Conservation (phyloP, 35 echinoderm and acorn worm genomes). For the Lytechinus pictus region DNA sequence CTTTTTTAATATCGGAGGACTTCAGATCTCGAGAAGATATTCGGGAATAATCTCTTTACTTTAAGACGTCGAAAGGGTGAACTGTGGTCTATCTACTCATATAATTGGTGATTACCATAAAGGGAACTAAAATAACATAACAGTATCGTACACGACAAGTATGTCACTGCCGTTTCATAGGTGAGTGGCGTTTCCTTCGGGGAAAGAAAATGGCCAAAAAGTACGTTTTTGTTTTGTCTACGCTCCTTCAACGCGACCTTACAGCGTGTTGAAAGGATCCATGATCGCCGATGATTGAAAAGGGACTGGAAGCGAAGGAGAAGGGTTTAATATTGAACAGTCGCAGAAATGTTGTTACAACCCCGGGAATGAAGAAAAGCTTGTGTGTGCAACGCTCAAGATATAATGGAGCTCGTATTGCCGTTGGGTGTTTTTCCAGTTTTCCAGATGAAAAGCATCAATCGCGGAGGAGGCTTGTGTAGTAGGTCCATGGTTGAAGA, state of each 20-base stretch:
- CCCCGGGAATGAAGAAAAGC: background rate
- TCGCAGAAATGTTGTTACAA: conserved; percentile 1
- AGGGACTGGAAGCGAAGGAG: background rate
- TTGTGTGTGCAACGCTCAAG: background rate
- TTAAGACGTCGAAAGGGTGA: no score
- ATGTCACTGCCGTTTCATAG: background rate
- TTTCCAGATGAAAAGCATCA: background rate
- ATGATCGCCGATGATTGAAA: background rate
- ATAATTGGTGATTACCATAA: no score
- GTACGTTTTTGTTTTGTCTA: background rate
- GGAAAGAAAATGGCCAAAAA: background rate
- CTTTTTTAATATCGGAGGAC: no score
- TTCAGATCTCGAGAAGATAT: no score
- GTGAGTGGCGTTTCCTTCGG: background rate
- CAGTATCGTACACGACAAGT: background rate
- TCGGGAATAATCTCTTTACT: no score
- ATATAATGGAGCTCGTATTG: conserved; percentile 18
- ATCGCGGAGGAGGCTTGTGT: background rate
- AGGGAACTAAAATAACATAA: background rate
- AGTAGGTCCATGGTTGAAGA: background rate
- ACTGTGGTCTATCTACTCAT: no score
- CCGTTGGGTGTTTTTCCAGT: background rate
- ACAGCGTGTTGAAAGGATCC: background rate
- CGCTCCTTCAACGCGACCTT: no score
- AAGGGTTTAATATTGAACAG: background rate